Evolutionary conservation across 2,113 vertebrate genomes (phyloP).

Genomic region (Alouatta palliata): DNA sequence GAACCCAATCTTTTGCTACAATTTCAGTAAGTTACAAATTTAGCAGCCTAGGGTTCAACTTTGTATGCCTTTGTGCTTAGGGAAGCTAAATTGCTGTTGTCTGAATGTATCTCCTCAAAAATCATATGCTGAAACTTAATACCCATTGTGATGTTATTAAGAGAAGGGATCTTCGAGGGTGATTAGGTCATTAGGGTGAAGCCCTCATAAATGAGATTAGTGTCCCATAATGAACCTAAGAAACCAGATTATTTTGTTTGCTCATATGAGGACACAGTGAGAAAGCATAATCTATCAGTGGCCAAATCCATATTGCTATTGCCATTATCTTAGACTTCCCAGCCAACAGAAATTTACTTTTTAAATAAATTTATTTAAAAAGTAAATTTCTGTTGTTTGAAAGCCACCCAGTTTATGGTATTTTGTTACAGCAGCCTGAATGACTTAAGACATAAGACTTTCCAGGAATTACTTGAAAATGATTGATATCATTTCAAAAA

Average conservation of each 20-base stretch:
- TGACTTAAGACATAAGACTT: neutral
- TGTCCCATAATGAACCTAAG: neutral
- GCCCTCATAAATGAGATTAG: neutral
- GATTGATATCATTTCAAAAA: neutral
- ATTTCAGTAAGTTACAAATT: neutral
- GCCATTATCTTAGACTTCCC: neutral
- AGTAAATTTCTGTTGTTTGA: neutral
- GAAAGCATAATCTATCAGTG: accelerated
- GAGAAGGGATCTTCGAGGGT: neutral
- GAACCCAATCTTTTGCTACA: neutral
- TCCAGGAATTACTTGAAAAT: neutral
- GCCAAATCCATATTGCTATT: neutral
- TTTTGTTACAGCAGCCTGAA: neutral
- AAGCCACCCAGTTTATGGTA: neutral
- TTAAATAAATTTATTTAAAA: neutral
- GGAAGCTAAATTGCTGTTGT: neutral
- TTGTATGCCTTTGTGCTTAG: neutral
- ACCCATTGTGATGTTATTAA: neutral
- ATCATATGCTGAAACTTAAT: neutral
- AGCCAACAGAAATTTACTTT: neutral
- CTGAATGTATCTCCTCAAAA: neutral
- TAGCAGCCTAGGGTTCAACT: neutral
- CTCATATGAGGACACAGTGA: neutral
- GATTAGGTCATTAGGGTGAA: neutral
- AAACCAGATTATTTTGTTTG: neutral